These are phyloP conservation scores for Callorhinus ursinus DNA, from an alignment of 2,113 vertebrate species.

Conservation along the genomic window DNA sequence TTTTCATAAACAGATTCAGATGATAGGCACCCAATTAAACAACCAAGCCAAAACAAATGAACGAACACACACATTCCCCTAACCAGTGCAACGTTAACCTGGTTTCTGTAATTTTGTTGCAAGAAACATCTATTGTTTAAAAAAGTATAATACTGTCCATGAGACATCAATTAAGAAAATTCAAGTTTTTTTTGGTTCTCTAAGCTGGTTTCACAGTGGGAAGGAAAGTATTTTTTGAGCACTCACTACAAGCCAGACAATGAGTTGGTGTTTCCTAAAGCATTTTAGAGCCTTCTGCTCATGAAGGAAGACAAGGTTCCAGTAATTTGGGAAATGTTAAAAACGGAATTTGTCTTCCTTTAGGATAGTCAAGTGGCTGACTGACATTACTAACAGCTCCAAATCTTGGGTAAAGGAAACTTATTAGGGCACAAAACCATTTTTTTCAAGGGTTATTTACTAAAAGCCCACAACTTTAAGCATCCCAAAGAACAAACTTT, in stretches of 20 bases:
- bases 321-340: conserved; percentile 26
- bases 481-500: conserved; percentile 31
- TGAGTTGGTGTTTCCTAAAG: not conserved
- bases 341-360: not conserved
- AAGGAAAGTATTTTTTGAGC: conserved; percentile 27
- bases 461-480: conserved; percentile 1
- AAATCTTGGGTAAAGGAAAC: conserved; percentile 17
- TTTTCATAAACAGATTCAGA: not conserved
- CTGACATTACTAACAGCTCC: not conserved
- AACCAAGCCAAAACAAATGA: not conserved
- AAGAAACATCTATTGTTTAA: conserved; percentile 51
- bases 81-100: conserved; percentile 21
- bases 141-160: not conserved
- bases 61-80: not conserved
- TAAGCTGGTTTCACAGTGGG: not conserved
- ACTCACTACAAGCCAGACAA: not conserved
- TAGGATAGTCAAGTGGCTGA: conserved; percentile 1
- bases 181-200: not conserved
- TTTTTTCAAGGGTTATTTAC: not conserved
- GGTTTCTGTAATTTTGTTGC: not conserved
- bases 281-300: not conserved
- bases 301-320: not conserved
- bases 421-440: not conserved
- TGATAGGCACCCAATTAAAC: not conserved
- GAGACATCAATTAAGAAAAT: conserved; percentile 41